Evolutionary conservation across 2,113 vertebrate genomes (phyloP).

Genomic region (Nyctibius bracteatus): DNA sequence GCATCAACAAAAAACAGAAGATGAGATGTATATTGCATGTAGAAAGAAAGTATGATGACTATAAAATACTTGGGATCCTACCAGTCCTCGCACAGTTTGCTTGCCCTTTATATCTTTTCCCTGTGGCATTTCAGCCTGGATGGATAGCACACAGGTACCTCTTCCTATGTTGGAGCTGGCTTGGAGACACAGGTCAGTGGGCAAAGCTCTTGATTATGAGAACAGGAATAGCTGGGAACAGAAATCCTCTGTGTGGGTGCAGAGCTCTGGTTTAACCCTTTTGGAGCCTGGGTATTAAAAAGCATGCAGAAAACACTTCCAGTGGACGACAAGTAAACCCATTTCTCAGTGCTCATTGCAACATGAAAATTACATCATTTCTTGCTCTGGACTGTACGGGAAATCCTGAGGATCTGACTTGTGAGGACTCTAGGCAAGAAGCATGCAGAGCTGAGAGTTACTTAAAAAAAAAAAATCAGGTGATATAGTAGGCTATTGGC

Average conservation of each 20-base stretch:
- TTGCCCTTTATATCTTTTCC: neutral
- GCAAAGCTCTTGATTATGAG: neutral
- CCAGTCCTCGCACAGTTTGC: neutral
- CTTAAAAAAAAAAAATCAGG: neutral
- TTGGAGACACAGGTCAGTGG: too few relatives aligned
- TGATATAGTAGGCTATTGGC: neutral
- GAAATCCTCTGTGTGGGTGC: neutral
- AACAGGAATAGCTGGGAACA: neutral
- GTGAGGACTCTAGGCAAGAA: neutral
- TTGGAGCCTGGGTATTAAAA: neutral
- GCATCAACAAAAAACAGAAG: neutral
- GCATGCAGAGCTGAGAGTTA: neutral
- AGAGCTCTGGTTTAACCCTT: neutral
- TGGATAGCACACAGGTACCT: neutral
- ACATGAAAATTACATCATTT: neutral
- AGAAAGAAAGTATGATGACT: neutral
- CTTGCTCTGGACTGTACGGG: neutral
- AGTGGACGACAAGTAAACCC: neutral
- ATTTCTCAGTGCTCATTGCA: neutral
- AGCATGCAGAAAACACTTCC: neutral
- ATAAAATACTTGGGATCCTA: neutral
- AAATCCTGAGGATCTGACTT: neutral
- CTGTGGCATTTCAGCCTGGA: fast-evolving
- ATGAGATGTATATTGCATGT: neutral
- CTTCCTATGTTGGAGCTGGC: neutral